Base-by-base conservation (phyloP, 2,113 vertebrate genomes). In the Phoenicopterus ruber region DNA sequence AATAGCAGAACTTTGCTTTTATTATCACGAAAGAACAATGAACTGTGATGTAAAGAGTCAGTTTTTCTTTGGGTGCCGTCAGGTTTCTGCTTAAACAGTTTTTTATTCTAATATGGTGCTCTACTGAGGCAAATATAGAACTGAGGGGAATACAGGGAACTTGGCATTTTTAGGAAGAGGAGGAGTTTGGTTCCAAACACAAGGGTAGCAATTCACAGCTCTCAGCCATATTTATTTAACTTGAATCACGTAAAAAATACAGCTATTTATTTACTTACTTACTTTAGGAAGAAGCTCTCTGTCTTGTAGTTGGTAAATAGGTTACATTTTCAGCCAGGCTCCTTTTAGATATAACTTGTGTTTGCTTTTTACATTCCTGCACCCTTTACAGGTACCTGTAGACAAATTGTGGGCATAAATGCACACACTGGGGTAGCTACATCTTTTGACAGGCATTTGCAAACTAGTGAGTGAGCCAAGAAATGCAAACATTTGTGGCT, bases 401-500 rank as follows among this genome's bases (percentile, higher is more conserved):
- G 58, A 85, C 18, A 82, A 82, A 87, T 17, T 66, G 7, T 77
- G 81, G 66, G 26, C 26, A 85, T 59, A 69, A 79, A 71, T 71
- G 61, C 31, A 38, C 21, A 24, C 32, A 4, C 6, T 24, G 57
- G 38, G 24, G 24, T 42, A 93, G 67, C 36, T 66, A 40, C n/a
- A 92, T 88, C 24, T 81, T 86, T 55, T 54, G 66, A 74, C 16
- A 82, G 42, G 17, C 66, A n/a, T 87, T 95, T 96, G 16, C 78
- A 91, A 76, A 46, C 32, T 12, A 38, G 44, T 28, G 46, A 79
- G 49, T 32, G 77, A 86, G 83, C 73, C 76, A 89, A 89, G 88
- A 89, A 82, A 77, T 80, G 57, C 65, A 86, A 79, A 79, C 82
- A 47, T 63, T 87, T 95, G 81, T 94, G 83, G 86, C 81, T 94